Conservation (phyloP, 2,888 invertebrate genomes). For the Microdon myrmicae region DNA sequence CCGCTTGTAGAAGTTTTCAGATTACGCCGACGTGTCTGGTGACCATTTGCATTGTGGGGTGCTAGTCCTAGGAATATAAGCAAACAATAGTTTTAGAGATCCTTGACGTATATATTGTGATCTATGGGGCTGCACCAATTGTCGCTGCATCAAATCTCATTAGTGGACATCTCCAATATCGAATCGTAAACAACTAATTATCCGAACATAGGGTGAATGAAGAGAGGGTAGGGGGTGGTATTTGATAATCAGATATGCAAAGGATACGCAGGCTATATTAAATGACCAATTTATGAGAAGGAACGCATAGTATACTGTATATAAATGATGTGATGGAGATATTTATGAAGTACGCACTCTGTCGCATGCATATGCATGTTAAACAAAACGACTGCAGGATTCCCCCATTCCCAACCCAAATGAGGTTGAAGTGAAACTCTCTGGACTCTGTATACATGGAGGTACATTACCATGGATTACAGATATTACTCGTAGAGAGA, state of each 20-base stretch:
- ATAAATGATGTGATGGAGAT: slow-evolving; percentile 38
- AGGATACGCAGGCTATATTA: slow-evolving; percentile 33
- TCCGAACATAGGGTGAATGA: neutral
- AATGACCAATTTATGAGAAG: slow-evolving; percentile 51
- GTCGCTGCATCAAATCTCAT: too few relatives aligned
- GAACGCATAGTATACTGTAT: slow-evolving; percentile 43
- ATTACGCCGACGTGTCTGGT: too few relatives aligned
- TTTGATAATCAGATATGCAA: neutral
- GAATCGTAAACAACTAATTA: slow-evolving; percentile 50
- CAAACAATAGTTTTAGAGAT: too few relatives aligned
- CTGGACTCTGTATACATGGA: neutral
- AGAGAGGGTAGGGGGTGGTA: neutral
- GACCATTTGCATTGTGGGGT: too few relatives aligned
- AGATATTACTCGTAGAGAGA: slow-evolving; percentile 39
- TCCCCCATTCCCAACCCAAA: too few relatives aligned
- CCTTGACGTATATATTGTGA: too few relatives aligned
- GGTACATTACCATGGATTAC: slow-evolving; percentile 21
- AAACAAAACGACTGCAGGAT: slow-evolving; percentile 45
- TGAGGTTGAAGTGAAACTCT: slow-evolving; percentile 14
- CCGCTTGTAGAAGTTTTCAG: too few relatives aligned
- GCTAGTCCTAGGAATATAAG: too few relatives aligned
- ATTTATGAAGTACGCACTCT: slow-evolving; percentile 41
- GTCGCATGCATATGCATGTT: slow-evolving; percentile 50
- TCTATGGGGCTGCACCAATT: too few relatives aligned
- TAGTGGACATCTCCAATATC: slow-evolving; percentile 44